phyloP scores from a whole-genome alignment of 2,113 vertebrate species.

The Buteo buteo region DNA sequence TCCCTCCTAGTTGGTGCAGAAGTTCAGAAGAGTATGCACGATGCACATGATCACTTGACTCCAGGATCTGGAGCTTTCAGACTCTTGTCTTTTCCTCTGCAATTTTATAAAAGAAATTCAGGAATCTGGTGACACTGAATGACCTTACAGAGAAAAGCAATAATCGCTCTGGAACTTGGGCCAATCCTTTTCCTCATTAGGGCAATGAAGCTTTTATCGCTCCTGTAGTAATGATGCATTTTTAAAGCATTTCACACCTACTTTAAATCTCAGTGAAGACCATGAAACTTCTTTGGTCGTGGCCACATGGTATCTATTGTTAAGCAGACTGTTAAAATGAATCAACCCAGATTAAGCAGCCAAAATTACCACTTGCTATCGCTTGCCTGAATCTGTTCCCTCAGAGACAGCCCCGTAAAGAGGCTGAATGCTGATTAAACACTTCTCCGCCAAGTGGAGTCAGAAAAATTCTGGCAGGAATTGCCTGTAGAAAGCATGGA shows the following conservation, averaged over 20 bases:
- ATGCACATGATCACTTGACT: not conserved
- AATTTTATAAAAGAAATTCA: not conserved
- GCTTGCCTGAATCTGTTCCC: not conserved
- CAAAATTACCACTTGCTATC: slow-evolving; percentile 30
- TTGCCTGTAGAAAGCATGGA: not conserved
- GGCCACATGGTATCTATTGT: not conserved
- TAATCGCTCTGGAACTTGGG: not conserved
- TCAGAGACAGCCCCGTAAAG: not conserved
- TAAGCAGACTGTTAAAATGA: slow-evolving; percentile 12
- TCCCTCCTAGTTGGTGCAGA: not conserved
- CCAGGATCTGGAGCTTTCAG: not conserved
- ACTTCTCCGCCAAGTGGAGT: not conserved
- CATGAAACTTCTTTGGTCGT: not conserved
- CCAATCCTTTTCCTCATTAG: not conserved
- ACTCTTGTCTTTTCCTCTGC: not conserved
- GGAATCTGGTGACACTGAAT: not conserved
- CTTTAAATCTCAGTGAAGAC: not conserved
- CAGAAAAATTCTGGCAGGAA: not conserved
- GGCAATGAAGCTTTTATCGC: not conserved
- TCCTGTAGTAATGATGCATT: not conserved
- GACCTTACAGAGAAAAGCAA: not conserved
- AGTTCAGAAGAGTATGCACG: not conserved
- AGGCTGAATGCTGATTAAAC: not conserved
- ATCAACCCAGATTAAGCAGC: slow-evolving; percentile 4
- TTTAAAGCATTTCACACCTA: not conserved